Conservation (phyloP, 2,113 vertebrate species). For the Vimba vimba region DNA sequence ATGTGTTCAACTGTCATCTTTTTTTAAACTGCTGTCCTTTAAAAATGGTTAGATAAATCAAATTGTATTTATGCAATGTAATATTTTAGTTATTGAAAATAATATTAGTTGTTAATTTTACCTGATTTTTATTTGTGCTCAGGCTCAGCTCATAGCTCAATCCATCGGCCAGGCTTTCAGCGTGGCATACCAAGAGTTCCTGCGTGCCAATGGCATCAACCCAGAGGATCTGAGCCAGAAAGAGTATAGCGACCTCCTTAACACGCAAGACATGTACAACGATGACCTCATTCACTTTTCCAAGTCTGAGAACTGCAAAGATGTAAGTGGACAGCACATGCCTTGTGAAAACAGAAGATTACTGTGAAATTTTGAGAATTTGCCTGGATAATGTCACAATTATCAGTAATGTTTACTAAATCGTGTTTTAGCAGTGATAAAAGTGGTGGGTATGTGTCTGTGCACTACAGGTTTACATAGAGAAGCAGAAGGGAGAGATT, state of each 20-base stretch:
- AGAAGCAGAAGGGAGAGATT: conserved; percentile 97
- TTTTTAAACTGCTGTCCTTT: neutral
- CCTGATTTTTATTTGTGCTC: neutral
- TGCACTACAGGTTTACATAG: conserved; percentile 85
- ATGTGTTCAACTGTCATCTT: neutral
- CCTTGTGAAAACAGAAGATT: neutral
- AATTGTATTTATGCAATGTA: neutral
- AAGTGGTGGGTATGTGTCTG: conserved; percentile 27
- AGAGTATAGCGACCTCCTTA: conserved; percentile 95
- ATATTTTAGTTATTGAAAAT: neutral
- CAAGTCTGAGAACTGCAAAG: conserved; percentile 98
- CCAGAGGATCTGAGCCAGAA: conserved; percentile 97
- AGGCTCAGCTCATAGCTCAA: conserved; percentile 96
- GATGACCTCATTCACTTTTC: conserved; percentile 97
- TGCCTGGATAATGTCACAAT: neutral
- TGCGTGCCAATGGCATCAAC: conserved; percentile 94
- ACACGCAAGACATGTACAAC: conserved; percentile 98
- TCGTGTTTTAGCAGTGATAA: neutral
- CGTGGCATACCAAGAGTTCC: conserved; percentile 96
- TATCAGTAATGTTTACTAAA: neutral
- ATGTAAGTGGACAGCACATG: conserved; percentile 74
- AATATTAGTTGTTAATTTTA: neutral
- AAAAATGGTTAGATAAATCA: neutral
- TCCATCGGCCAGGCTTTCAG: conserved; percentile 97
- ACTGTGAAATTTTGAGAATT: neutral